Evolutionary conservation across 1,140 invertebrate genomes (phyloP), one percentile per base, ranked within the genome.

Genomic region (Solenopsis invicta): DNA sequence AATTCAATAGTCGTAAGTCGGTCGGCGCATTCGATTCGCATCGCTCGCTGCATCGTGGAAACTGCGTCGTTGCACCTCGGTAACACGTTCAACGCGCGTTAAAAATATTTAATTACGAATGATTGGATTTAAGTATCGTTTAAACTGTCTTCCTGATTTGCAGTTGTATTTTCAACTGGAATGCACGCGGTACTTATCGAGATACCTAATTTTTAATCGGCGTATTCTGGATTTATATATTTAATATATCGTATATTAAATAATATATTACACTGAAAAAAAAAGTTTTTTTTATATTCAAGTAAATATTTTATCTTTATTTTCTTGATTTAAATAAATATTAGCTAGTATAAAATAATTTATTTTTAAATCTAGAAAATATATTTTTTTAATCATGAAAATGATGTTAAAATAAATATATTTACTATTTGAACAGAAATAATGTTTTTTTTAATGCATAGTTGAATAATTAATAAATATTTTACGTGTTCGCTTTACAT

Each of bases 1-100:
- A 82, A 71, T 72, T 69, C 52, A 72, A 4, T 37, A 48, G 24
- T 48, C 18, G 24, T n/a, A 82, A 82, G 54, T 82, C 54, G 52
- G 37, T 72, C 52, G 78, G 8, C 9, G 50, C 16, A 5, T 37
- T 54, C 37, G 5, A 54, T 21, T 64, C 77, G 77, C 41, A 48
- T 67, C n/a, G 12, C 50, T 69, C 34, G 50, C 64, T n/a, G 34
- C 21, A 4, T 37, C 78, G 21, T 21, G 13, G 16, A 56, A 81
- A 71, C n/a, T 66, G 16, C 48, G 13, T 54, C n/a, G 29, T 21
- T 37, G 24, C 56, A 76, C 21, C 16, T 37, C 16, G n/a, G n/a
- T 54, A 54, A 54, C 34, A 9, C 29, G 29, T 29, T 56, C 16
- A 59, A 41, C 16, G 24, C 13, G 9, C 18, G 52, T 52, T 37